Percentiles rank a stretch among this genome's conserved stretches.
phyloP scores from a whole-genome alignment of 1,140 invertebrate species.

The Chrysoperla carnea region DNA sequence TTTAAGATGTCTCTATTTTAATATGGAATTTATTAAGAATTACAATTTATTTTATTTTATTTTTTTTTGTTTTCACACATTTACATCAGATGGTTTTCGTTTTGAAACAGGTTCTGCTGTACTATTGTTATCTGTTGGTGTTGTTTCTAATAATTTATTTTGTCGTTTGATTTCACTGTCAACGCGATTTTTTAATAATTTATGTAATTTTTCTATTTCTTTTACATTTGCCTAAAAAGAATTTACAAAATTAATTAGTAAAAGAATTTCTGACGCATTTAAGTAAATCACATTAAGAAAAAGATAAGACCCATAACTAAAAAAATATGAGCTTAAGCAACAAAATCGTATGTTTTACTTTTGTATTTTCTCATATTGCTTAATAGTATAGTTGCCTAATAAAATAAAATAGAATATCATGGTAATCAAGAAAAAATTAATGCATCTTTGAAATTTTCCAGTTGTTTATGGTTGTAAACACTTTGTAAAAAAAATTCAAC shows the following conservation, averaged over 20 bases:
- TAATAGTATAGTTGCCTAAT: too few species aligned
- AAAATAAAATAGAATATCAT: too few species aligned
- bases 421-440: too few species aligned
- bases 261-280: too few species aligned
- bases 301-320: too few species aligned
- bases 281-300: too few species aligned
- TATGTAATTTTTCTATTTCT: slow-evolving; percentile 56
- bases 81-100: background rate
- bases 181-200: slow-evolving; percentile 46
- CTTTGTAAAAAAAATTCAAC: too few species aligned
- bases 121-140: background rate
- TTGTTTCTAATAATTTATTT: slow-evolving; percentile 2
- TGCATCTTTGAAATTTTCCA: too few species aligned
- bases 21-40: background rate
- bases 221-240: slow-evolving; percentile 49
- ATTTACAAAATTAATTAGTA: slow-evolving; percentile 4
- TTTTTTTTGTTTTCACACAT: background rate
- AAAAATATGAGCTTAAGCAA: too few species aligned
- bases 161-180: slow-evolving; percentile 23
- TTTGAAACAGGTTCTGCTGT: background rate
- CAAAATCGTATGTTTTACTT: too few species aligned
- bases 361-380: too few species aligned
- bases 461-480: too few species aligned
- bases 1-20: background rate
- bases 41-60: slow-evolving; percentile 1